Percentiles rank a stretch among this genome's conserved stretches.
Conservation (phyloP, 2,797 vertebrate species). For the Babyrousa celebensis region DNA sequence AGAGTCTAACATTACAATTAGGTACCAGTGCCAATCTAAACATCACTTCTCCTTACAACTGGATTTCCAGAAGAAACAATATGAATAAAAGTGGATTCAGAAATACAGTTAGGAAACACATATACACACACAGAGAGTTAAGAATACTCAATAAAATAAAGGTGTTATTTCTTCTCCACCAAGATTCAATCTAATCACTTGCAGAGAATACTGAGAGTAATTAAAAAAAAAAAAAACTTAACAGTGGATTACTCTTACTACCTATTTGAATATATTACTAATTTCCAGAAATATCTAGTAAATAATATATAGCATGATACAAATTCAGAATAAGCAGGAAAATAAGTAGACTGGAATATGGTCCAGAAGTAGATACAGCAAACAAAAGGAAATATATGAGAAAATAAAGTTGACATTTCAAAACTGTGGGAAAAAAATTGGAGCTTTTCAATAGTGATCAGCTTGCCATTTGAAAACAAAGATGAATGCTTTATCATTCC, state of each 20-base stretch:
- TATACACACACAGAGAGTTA: not conserved
- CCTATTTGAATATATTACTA: not conserved
- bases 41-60: not conserved
- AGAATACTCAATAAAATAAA: not conserved
- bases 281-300: not conserved
- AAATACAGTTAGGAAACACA: not conserved
- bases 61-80: not conserved
- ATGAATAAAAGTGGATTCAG: not conserved
- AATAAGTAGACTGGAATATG: not conserved
- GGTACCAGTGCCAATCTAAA: not conserved
- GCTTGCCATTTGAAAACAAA: not conserved
- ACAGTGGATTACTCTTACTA: not conserved
- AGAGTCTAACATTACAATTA: not conserved
- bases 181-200: not conserved
- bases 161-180: not conserved
- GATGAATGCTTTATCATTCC: not conserved
- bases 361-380: not conserved
- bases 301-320: not conserved
- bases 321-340: slow-evolving; percentile 36
- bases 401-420: slow-evolving; percentile 12
- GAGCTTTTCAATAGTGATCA: not conserved
- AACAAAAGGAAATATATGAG: slow-evolving; percentile 21
- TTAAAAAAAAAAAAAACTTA: not conserved
- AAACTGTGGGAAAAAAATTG: not conserved
- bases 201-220: not conserved